Percentiles rank a stretch among this genome's conserved stretches.
Conservation (phyloP, 2,113 vertebrate genomes). For the Lathamus discolor region DNA sequence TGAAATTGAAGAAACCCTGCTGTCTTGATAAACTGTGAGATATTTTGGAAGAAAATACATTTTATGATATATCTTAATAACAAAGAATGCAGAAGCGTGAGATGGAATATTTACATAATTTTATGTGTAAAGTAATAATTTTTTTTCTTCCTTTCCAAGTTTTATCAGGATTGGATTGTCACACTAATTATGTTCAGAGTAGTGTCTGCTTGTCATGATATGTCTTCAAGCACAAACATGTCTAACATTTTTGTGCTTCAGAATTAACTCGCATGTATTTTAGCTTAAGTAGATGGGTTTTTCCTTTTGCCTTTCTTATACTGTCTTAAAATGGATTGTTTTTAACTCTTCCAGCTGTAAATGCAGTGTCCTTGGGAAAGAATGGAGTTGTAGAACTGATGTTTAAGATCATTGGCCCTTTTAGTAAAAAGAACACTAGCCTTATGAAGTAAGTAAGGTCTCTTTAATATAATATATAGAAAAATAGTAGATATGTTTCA, state of each 20-base stretch:
- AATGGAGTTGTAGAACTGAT: conserved; percentile 91
- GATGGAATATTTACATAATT: neutral
- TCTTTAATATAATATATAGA: neutral
- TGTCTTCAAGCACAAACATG: neutral
- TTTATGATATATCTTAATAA: neutral
- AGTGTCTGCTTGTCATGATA: neutral
- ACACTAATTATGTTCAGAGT: neutral
- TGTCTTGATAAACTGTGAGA: neutral
- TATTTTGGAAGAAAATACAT: neutral
- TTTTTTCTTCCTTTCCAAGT: neutral
- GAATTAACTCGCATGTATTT: neutral
- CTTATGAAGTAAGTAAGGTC: conserved; percentile 88
- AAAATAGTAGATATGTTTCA: neutral
- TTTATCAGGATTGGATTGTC: neutral
- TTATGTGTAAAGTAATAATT: neutral
- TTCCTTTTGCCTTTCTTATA: neutral
- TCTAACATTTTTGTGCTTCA: neutral
- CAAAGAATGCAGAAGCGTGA: neutral
- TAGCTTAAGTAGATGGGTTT: neutral
- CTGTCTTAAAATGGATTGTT: neutral
- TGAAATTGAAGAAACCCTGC: neutral
- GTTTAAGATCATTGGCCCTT: conserved; percentile 92
- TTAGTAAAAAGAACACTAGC: conserved; percentile 91
- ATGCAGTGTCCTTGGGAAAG: conserved; percentile 93
- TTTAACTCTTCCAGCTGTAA: conserved; percentile 82